A percentile compares a stretch with the other conserved stretches of the same genome.
Evolutionary conservation across 2,113 vertebrate species (phyloP).

Genomic region (Hassar affinis): DNA sequence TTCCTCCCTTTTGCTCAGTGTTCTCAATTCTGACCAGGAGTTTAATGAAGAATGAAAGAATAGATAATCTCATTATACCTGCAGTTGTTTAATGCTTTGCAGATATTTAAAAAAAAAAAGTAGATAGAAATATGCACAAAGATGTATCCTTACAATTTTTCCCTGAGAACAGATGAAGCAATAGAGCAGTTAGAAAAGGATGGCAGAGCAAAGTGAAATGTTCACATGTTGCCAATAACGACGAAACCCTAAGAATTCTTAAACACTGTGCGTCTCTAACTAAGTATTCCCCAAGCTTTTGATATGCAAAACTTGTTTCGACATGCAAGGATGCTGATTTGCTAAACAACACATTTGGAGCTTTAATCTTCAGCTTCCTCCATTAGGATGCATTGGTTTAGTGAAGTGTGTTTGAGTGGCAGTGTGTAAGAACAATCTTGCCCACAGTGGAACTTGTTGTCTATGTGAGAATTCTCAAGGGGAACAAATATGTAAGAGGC

Average conservation of each 20-base stretch:
- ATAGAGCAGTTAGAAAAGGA: not conserved
- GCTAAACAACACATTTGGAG: conserved; percentile 22
- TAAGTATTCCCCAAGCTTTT: conserved; percentile 24
- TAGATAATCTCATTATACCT: not conserved
- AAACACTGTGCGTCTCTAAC: not conserved
- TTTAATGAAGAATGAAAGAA: not conserved
- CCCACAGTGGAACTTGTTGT: not conserved
- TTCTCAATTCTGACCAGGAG: too few relatives aligned
- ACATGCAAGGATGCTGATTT: conserved; percentile 9
- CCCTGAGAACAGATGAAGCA: not conserved
- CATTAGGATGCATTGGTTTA: conserved; percentile 19
- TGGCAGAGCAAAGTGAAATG: too few relatives aligned
- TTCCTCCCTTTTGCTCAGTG: too few relatives aligned
- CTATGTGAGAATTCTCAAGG: not conserved
- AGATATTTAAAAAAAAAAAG: not conserved
- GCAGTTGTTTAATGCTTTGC: not conserved
- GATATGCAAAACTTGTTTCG: conserved; percentile 40
- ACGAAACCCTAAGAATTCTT: not conserved
- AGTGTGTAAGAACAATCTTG: conserved; percentile 10
- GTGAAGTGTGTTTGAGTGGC: conserved; percentile 18
- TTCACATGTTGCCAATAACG: too few relatives aligned
- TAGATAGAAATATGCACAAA: not conserved
- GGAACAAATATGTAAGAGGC: not conserved
- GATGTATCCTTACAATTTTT: not conserved
- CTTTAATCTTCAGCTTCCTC: conserved; percentile 45